Evolutionary conservation across 2,888 invertebrate species (phyloP).

Genomic region (Dryobotodes eremita): DNA sequence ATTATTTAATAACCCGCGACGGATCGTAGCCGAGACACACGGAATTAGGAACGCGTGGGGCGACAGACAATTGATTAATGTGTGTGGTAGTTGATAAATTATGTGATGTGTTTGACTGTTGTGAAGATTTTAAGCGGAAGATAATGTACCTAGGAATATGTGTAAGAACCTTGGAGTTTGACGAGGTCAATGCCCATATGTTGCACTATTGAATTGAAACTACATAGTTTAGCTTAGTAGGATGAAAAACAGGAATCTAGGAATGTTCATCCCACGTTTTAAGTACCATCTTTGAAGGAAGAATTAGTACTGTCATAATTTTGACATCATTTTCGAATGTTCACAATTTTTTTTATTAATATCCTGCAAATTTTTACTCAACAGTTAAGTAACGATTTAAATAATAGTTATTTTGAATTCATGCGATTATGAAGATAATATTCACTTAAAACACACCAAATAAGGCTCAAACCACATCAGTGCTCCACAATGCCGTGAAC

Average conservation of each 20-base stretch:
- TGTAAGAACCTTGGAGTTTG: not conserved
- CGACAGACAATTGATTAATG: constrained; percentile 62
- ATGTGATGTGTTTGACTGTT: constrained; percentile 21
- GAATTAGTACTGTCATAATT: not conserved
- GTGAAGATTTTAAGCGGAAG: not conserved
- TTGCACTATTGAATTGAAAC: not conserved
- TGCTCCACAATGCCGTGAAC: constrained; percentile 8
- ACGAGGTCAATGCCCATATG: not conserved
- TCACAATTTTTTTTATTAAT: not conserved
- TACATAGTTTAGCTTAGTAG: not conserved
- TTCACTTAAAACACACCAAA: not conserved
- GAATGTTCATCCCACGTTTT: not conserved
- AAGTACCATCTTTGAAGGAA: not conserved
- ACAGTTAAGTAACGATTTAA: not conserved
- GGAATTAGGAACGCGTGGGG: constrained; percentile 39
- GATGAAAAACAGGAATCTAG: not conserved
- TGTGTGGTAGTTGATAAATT: constrained; percentile 51
- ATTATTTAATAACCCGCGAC: constrained; percentile 74
- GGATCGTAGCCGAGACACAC: constrained; percentile 22
- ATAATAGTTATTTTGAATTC: not conserved
- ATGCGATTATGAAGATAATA: not conserved
- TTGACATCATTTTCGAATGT: too few relatives aligned
- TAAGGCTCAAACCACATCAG: constrained; percentile 13
- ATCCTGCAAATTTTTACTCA: not conserved
- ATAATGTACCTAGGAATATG: not conserved